Evolutionary conservation across 2,888 invertebrate genomes (phyloP).

Genomic region (Leptinotarsa juncta): DNA sequence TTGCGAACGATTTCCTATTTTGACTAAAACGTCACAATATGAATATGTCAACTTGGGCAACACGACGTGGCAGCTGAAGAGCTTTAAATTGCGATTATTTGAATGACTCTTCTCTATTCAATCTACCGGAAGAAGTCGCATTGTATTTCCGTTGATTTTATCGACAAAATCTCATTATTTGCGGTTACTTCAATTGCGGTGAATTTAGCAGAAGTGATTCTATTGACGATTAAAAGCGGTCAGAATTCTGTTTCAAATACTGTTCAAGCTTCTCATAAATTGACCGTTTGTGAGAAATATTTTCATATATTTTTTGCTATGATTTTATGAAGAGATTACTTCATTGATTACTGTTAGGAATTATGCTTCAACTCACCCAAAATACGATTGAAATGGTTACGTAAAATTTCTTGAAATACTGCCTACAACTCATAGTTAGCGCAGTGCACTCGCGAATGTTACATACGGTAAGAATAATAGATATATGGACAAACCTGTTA

Average conservation of each 20-base stretch:
- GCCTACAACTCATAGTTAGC: too few relatives aligned
- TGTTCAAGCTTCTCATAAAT: conserved; percentile 6
- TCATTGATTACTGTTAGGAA: too few relatives aligned
- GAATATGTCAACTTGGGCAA: conserved; percentile 51
- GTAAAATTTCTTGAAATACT: too few relatives aligned
- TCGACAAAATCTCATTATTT: conserved; percentile 44
- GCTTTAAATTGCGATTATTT: conserved; percentile 41
- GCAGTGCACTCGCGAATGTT: too few relatives aligned
- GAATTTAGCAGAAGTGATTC: conserved; percentile 8
- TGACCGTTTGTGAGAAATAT: conserved; percentile 3
- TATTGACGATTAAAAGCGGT: conserved; percentile 6
- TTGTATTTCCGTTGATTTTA: conserved; percentile 47
- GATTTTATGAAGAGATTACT: neutral
- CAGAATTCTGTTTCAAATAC: conserved; percentile 1
- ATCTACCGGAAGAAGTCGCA: conserved; percentile 46
- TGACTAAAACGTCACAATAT: conserved; percentile 58
- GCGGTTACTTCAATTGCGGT: conserved; percentile 30
- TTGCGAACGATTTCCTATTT: conserved; percentile 54
- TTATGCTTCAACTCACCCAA: too few relatives aligned
- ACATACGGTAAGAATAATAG: too few relatives aligned
- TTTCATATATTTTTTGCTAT: neutral
- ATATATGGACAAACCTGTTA: too few relatives aligned
- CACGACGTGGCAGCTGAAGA: conserved; percentile 40
- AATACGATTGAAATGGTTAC: too few relatives aligned
- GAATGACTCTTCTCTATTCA: conserved; percentile 45